Conservation (phyloP, 1,140 invertebrate species). For the Panonychus citri region DNA sequence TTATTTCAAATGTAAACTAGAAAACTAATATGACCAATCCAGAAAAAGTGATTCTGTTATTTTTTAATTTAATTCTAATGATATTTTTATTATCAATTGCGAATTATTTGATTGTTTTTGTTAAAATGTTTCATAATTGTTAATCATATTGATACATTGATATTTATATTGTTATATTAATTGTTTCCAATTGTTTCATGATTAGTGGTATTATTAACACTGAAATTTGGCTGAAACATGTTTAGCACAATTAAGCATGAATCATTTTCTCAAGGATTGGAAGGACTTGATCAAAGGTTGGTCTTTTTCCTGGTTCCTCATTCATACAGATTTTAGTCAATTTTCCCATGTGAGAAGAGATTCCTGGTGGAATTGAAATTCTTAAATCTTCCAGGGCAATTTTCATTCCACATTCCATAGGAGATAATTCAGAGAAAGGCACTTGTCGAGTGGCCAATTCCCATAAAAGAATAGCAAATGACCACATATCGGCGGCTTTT, state of each 20-base stretch:
- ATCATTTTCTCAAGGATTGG: conserved; percentile 98
- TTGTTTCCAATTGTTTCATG: too few species aligned
- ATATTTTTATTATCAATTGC: too few species aligned
- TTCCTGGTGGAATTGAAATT: conserved; percentile 75
- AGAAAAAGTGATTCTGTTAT: too few species aligned
- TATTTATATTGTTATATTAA: too few species aligned
- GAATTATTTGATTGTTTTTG: too few species aligned
- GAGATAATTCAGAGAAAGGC: conserved; percentile 81
- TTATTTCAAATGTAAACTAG: too few species aligned
- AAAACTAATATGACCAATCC: too few species aligned
- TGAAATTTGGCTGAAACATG: too few species aligned
- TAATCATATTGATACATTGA: too few species aligned
- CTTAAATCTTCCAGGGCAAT: conserved; percentile 83
- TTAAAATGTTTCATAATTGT: too few species aligned
- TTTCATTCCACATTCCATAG: conserved; percentile 98
- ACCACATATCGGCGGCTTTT: conserved; percentile 98
- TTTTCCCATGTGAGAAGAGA: conserved; percentile 74
- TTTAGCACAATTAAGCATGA: conserved; percentile 9
- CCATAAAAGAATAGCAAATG: conserved; percentile 88
- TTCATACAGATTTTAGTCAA: conserved; percentile 97
- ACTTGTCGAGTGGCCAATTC: conserved; percentile 89
- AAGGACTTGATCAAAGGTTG: conserved; percentile 93
- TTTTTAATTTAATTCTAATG: too few species aligned
- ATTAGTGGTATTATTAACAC: too few species aligned
- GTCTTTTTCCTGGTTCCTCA: conserved; percentile 91